A percentile compares a stretch with the other conserved stretches of the same genome.
phyloP scores from a whole-genome alignment of 2,797 vertebrate species.

The Urophycis tenuis region DNA sequence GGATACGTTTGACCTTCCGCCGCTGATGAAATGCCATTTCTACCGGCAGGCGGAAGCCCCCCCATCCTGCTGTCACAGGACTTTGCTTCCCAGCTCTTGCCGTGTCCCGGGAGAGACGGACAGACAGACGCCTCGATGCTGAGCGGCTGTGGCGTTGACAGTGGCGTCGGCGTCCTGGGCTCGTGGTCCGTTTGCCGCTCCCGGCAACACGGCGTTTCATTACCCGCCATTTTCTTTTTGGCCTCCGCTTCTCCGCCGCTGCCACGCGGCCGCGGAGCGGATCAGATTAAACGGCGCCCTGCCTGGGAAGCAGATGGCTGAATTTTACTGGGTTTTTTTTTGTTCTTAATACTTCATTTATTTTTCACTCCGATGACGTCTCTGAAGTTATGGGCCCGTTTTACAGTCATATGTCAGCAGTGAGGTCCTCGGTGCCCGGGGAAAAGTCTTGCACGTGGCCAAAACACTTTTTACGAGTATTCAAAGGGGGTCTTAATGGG shows the following conservation, averaged over 20 bases:
- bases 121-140: conserved; percentile 6
- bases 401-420: neutral
- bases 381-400: neutral
- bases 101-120: conserved; percentile 11
- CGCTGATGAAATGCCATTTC: conserved; percentile 63
- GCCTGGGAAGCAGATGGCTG: neutral
- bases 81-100: conserved; percentile 1
- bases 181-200: neutral
- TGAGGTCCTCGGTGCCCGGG: neutral
- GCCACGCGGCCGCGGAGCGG: neutral
- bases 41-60: conserved; percentile 36
- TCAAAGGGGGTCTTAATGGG: neutral
- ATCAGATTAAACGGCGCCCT: neutral
- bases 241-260: neutral
- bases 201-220: neutral
- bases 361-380: neutral
- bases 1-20: conserved; percentile 69
- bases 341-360: neutral
- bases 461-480: neutral
- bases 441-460: neutral
- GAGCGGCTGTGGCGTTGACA: conserved; percentile 16
- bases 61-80: conserved; percentile 30
- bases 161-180: neutral
- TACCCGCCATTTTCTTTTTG: neutral
- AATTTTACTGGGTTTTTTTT: neutral